Evolutionary conservation across 2,113 vertebrate genomes (phyloP).

Genomic region (Sylvietta virens): DNA sequence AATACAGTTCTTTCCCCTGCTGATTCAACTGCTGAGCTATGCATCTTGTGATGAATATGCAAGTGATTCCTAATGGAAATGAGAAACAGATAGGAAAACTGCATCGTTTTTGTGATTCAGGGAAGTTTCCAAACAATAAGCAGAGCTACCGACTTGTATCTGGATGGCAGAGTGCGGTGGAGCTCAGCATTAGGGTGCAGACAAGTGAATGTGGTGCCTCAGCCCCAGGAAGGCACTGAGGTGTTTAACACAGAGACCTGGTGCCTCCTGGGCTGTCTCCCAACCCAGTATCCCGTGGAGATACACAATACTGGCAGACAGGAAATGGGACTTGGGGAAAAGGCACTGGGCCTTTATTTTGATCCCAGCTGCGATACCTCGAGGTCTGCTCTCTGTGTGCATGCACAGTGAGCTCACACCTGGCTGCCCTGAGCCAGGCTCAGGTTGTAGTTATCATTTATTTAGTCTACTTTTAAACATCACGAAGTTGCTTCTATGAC

Average conservation of each 20-base stretch:
- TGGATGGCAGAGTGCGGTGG: not conserved
- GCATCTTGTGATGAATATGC: not conserved
- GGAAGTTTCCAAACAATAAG: not conserved
- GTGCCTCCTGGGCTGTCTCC: not conserved
- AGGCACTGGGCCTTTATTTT: not conserved
- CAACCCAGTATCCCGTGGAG: not conserved
- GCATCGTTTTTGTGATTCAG: not conserved
- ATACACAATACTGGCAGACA: fast-evolving
- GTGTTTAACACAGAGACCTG: not conserved
- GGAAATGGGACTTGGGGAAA: fast-evolving
- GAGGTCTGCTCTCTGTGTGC: too few species aligned
- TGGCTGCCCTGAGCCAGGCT: too few species aligned
- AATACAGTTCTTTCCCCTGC: not conserved
- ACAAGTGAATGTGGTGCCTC: not conserved
- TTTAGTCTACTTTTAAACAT: too few species aligned
- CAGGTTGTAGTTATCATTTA: too few species aligned
- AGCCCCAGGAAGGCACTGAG: too few species aligned
- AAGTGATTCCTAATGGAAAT: not conserved
- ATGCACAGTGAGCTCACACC: not conserved
- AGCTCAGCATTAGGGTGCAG: not conserved
- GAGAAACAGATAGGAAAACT: not conserved
- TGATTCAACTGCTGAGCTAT: not conserved
- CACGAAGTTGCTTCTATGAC: too few species aligned
- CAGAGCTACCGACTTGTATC: not conserved
- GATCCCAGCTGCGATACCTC: too few species aligned